Evolutionary conservation across 2,113 vertebrate species (phyloP), one percentile per base, ranked within the genome.

Genomic region (Maccullochella peelii): DNA sequence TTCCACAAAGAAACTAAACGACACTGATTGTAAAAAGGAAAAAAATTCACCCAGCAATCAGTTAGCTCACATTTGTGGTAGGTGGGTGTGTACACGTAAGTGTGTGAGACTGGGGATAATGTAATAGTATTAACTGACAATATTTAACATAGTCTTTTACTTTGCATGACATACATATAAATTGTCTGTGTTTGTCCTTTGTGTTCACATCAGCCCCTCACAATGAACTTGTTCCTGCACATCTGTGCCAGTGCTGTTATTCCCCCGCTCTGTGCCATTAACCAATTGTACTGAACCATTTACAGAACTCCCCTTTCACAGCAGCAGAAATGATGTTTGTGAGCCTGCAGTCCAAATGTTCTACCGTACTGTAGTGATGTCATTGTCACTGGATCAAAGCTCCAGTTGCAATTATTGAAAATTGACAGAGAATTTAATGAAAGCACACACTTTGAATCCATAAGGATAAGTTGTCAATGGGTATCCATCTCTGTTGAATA

Each of bases 341-440:
- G 38, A 77, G 57, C 36, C 25, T 55, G 62, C 36, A 11, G 61
- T 68, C 44, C 77, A 77, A 85, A 59, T 83, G 27, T 80, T 85
- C 55, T 33, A 52, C 36, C 63, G 47, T 77, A 63, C 70, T 36
- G 54, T 27, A 16, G 58, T 69, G 50, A 66, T 79, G 75, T 72
- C 15, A 84, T 77, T 85, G 67, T 80, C 50, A 52, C 59, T 68
- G 18, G 52, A 82, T 81, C 33, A 82, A 55, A 77, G 70, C 71
- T 79, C 42, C 44, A 75, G 58, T 70, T 70, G 55, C 50, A 67
- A 36, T 54, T 50, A 69, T 54, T 78, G 49, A 63, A 77, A 55
- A 73, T 18, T 76, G 47, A 42, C 14, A 7, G 23, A 54, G 25
- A 59, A 50, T 62, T 57, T 70, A 74, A 58, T 74, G 44, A 68